A percentile compares a stretch with the other conserved stretches of the same genome.
These are phyloP conservation scores for Rhadinocentrus ornatus DNA, from an alignment of 2,797 vertebrate species.

Conservation along the genomic window DNA sequence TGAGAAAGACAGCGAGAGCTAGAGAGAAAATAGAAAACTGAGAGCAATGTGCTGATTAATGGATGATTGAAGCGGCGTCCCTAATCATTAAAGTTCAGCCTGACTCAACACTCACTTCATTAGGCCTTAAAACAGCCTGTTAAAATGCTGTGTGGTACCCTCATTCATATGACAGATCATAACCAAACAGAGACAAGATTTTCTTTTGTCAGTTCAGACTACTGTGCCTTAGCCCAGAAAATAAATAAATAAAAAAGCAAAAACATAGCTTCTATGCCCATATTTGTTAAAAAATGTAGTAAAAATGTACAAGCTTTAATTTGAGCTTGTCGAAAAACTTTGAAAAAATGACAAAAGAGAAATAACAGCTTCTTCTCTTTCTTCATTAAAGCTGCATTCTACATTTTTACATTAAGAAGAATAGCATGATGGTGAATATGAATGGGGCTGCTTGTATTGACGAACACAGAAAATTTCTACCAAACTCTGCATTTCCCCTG, in stretches of 20 bases:
- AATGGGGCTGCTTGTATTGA: not conserved
- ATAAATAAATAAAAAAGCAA: not conserved
- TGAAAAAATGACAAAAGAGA: not conserved
- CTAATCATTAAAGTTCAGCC: constrained; percentile 68
- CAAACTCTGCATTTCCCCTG: not conserved
- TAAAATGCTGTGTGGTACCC: constrained; percentile 75
- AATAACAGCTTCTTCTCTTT: not conserved
- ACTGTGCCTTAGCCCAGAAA: constrained; percentile 33
- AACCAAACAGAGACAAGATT: constrained; percentile 70
- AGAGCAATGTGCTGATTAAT: constrained; percentile 79
- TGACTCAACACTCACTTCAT: constrained; percentile 70
- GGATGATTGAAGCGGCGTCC: constrained; percentile 67
- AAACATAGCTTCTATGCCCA: constrained; percentile 6
- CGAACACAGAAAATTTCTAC: not conserved
- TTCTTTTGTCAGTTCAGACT: constrained; percentile 55
- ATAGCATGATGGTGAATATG: not conserved
- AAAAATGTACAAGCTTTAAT: not conserved
- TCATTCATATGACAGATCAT: constrained; percentile 70
- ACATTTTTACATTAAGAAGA: not conserved
- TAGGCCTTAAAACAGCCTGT: constrained; percentile 76
- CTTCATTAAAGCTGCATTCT: not conserved
- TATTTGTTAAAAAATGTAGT: not conserved
- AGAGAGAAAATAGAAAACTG: constrained; percentile 60
- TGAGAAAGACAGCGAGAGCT: constrained; percentile 55
- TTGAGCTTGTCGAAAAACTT: not conserved